Percentiles rank a stretch among this genome's conserved stretches.
phyloP scores from a whole-genome alignment of 2,888 invertebrate species.

The Crematogaster levior region DNA sequence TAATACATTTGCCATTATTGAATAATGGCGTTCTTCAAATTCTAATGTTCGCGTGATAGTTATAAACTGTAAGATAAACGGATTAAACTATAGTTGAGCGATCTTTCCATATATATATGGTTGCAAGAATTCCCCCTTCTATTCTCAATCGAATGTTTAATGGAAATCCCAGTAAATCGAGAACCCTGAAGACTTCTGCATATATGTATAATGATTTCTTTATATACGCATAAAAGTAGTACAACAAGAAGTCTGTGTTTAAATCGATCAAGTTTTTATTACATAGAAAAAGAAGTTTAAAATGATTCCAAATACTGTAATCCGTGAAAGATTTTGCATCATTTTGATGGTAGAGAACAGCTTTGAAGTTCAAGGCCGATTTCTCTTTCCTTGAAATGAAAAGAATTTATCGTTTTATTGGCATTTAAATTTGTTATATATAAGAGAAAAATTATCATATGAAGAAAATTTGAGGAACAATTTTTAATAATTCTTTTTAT shows the following conservation, averaged over 20 bases:
- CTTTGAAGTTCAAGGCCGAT: slow-evolving; percentile 44
- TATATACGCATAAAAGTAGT: not conserved
- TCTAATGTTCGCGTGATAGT: not conserved
- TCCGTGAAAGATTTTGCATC: slow-evolving; percentile 60
- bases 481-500: not conserved
- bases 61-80: not conserved
- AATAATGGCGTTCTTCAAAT: not conserved
- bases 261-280: not conserved
- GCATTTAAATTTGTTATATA: not conserved
- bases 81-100: not conserved
- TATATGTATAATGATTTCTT: not conserved
- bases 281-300: not conserved
- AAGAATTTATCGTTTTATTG: not conserved
- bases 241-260: not conserved
- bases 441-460: not conserved
- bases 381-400: not conserved
- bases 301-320: slow-evolving; percentile 45
- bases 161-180: not conserved
- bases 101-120: slow-evolving; percentile 18
- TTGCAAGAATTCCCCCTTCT: slow-evolving; percentile 3
- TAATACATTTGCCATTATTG: not conserved
- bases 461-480: not conserved
- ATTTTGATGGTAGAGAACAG: slow-evolving; percentile 28
- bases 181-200: not conserved
- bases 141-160: not conserved